A percentile compares a stretch with the other conserved stretches of the same genome.
Evolutionary conservation across 2,797 vertebrate genomes (phyloP).

Genomic region (Spinus pinus): DNA sequence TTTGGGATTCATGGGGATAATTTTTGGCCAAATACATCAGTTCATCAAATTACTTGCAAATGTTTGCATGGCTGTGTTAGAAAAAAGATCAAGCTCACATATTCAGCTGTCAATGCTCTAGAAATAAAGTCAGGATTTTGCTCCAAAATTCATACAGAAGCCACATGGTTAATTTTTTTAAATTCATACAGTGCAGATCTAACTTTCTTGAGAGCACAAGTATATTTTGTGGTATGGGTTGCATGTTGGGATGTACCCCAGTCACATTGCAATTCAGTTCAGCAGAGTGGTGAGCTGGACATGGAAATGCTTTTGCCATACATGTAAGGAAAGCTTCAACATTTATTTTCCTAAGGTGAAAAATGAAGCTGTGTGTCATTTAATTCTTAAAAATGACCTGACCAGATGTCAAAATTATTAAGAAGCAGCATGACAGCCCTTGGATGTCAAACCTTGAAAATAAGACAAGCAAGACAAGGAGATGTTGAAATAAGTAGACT

Average conservation of each 20-base stretch:
- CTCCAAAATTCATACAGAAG: neutral
- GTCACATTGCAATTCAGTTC: neutral
- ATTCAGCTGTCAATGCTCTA: neutral
- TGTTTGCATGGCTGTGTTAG: neutral
- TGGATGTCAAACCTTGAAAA: neutral
- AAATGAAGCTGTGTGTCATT: neutral
- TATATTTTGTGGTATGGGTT: neutral
- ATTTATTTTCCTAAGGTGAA: neutral
- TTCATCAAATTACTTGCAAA: neutral
- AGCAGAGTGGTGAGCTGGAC: neutral
- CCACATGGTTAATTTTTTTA: neutral
- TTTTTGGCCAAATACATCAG: neutral
- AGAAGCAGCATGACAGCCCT: conserved; percentile 8
- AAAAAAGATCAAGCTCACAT: neutral
- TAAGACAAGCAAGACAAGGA: neutral
- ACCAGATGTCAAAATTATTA: conserved; percentile 21
- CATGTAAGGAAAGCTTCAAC: neutral
- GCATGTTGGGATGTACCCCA: neutral
- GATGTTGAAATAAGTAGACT: neutral
- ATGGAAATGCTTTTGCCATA: neutral
- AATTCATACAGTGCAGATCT: neutral
- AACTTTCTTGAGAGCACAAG: neutral
- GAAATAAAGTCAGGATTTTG: neutral
- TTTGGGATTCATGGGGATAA: neutral
- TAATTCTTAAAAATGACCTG: conserved; percentile 12